Evolutionary conservation across 1,140 invertebrate genomes (phyloP).

Genomic region (Musca vetustissima): DNA sequence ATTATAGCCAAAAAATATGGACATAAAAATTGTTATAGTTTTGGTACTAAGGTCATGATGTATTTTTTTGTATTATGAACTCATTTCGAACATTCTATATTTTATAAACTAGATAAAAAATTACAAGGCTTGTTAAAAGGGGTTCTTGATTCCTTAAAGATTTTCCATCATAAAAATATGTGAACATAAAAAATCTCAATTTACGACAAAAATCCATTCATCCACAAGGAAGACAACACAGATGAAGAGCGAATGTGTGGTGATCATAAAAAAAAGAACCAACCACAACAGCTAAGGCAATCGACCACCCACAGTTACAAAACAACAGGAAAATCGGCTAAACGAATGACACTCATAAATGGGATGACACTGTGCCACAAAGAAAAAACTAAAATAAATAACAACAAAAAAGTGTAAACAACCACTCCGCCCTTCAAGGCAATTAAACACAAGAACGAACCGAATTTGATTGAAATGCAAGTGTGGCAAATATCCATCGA

Average conservation of each 20-base stretch:
- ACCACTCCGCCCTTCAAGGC: no score
- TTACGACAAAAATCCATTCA: constrained; percentile 1
- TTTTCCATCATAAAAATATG: constrained; percentile 7
- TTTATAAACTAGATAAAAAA: constrained; percentile 13
- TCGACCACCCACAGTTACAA: constrained; percentile 14
- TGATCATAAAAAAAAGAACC: background rate
- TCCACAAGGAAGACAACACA: background rate
- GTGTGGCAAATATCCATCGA: no score
- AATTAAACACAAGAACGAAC: no score
- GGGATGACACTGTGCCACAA: background rate
- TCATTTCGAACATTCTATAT: background rate
- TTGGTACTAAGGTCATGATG: no score
- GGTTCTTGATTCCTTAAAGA: background rate
- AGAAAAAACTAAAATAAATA: background rate
- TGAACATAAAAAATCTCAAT: no score
- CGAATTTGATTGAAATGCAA: no score
- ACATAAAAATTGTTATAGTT: no score
- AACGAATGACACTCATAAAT: background rate
- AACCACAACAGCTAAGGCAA: background rate
- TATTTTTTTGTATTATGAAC: background rate
- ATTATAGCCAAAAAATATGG: no score
- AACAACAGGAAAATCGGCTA: background rate
- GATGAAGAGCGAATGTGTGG: background rate
- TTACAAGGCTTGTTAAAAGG: constrained; percentile 4
- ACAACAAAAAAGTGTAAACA: no score